phyloP scores from a whole-genome alignment of 2,113 vertebrate species.

The Gobius niger region DNA sequence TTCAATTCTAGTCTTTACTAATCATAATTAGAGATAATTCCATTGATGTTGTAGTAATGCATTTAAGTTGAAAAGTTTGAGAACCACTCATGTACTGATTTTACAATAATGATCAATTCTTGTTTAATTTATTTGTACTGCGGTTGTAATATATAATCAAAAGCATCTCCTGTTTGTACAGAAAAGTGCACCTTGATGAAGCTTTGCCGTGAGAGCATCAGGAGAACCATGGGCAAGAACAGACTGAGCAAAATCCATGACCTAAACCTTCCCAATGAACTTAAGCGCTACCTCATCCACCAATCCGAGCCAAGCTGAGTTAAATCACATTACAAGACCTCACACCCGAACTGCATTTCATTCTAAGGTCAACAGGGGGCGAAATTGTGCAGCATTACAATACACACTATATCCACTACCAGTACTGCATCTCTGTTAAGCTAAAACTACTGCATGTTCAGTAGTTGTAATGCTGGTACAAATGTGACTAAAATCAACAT shows the following conservation, averaged over 20 bases:
- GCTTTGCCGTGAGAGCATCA: constrained; percentile 81
- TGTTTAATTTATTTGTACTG: background rate
- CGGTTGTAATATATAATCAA: background rate
- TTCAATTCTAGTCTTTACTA: no score
- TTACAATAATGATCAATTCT: background rate
- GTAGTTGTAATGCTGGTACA: background rate
- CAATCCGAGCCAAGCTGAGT: constrained; percentile 48
- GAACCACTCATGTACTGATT: no score
- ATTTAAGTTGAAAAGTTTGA: no score
- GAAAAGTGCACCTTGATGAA: constrained; percentile 81
- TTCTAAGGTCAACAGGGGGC: constrained; percentile 48
- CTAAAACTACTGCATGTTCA: background rate
- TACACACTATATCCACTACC: background rate
- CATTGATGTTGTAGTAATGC: no score
- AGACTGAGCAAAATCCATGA: constrained; percentile 74
- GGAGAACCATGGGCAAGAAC: constrained; percentile 77
- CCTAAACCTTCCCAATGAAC: constrained; percentile 77
- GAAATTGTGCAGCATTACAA: constrained; percentile 38
- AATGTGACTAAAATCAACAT: background rate
- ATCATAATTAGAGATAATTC: no score
- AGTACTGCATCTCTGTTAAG: background rate
- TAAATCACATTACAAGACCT: background rate
- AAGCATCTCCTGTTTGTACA: background rate
- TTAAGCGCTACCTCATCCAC: constrained; percentile 83
- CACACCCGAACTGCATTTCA: background rate